phyloP scores from a whole-genome alignment of 2,113 vertebrate genomes.

The Tychaedon coryphoeus region DNA sequence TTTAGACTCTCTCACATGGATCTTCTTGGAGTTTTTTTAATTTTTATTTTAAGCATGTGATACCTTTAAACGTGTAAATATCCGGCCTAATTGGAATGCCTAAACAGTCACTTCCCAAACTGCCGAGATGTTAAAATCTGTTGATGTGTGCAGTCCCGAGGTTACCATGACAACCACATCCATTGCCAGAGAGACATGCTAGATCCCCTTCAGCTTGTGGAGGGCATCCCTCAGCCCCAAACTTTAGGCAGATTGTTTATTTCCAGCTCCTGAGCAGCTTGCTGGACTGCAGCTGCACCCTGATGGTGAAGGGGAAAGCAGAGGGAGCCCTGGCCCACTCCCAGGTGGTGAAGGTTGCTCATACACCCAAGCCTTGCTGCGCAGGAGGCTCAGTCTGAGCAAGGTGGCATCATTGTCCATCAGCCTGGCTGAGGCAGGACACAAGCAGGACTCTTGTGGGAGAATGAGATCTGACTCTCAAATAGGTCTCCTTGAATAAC shows the following conservation, averaged over 20 bases:
- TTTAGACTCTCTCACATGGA: background rate
- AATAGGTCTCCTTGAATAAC: background rate
- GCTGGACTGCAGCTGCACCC: background rate
- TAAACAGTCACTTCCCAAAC: conserved; percentile 77
- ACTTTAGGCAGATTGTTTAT: conserved; percentile 39
- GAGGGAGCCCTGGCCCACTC: background rate
- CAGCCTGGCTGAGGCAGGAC: background rate
- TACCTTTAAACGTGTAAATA: conserved; percentile 69
- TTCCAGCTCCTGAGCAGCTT: background rate
- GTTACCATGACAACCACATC: conserved; percentile 72
- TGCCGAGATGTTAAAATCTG: conserved; percentile 76
- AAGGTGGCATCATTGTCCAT: background rate
- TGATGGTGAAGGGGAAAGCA: background rate
- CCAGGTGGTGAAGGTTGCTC: conserved; percentile 4
- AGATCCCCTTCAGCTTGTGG: conserved; percentile 43
- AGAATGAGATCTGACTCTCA: background rate
- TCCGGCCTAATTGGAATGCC: conserved; percentile 74
- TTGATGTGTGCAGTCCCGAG: conserved; percentile 69
- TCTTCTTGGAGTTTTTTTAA: background rate
- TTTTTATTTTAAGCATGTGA: conserved; percentile 33
- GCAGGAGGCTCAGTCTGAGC: background rate
- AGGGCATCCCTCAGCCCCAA: conserved; percentile 46
- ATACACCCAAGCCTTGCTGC: background rate
- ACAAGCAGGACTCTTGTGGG: background rate
- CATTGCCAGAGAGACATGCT: conserved; percentile 55